These are phyloP conservation scores for Merluccius polli DNA, from an alignment of 2,797 vertebrate genomes.

Conservation along the genomic window DNA sequence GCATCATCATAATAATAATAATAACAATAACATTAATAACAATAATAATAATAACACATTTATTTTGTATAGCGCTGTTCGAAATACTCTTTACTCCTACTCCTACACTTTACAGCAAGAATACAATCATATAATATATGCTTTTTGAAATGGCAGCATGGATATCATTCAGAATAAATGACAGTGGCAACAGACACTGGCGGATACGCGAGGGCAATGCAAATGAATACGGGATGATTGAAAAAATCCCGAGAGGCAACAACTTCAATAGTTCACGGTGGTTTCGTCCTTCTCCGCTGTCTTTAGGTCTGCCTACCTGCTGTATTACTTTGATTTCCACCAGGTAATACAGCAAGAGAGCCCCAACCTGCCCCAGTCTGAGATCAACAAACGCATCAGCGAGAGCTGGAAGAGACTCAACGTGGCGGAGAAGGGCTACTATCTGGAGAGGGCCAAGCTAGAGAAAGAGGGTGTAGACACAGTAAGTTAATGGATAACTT, in stretches of 20 bases:
- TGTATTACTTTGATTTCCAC: constrained; percentile 97
- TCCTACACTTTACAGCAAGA: not conserved
- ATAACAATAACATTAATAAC: no score
- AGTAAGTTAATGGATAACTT: constrained; percentile 80
- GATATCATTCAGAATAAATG: not conserved
- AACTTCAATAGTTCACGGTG: not conserved
- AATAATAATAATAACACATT: not conserved
- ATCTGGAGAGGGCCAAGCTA: constrained; percentile 90
- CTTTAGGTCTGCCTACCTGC: constrained; percentile 90
- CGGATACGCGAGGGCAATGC: no score
- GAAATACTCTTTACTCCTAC: no score
- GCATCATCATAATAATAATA: not conserved
- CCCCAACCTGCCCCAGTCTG: constrained; percentile 91
- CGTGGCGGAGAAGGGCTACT: constrained; percentile 92
- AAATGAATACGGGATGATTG: not conserved
- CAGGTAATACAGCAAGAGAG: constrained; percentile 91
- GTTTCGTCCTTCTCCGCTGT: not conserved
- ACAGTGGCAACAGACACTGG: not conserved
- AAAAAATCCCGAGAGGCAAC: not conserved
- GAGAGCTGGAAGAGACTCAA: constrained; percentile 95
- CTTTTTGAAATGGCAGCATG: not conserved
- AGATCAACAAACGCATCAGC: constrained; percentile 98
- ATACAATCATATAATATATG: not conserved
- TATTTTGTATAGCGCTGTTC: constrained; percentile 14
- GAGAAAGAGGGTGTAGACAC: constrained; percentile 89